phyloP scores from a whole-genome alignment of 2,888 invertebrate species.

The Ormia ochracea region DNA sequence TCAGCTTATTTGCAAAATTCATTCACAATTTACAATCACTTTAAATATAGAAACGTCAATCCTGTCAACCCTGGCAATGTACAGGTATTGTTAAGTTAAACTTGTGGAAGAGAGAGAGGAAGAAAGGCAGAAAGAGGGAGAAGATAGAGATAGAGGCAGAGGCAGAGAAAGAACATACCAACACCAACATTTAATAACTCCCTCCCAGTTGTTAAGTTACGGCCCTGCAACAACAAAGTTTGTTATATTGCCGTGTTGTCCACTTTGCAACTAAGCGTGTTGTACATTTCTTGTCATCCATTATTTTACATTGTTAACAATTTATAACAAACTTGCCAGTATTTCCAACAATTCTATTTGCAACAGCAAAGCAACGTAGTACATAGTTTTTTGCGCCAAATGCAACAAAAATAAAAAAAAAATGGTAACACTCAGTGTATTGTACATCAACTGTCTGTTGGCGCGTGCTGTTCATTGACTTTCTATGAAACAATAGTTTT shows the following conservation, averaged over 20 bases:
- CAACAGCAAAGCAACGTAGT: constrained; percentile 27
- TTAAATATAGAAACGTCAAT: too few species aligned
- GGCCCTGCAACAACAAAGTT: neutral
- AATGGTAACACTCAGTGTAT: neutral
- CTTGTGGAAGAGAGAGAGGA: too few species aligned
- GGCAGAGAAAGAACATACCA: too few species aligned
- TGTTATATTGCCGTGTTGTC: constrained; percentile 26
- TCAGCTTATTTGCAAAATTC: too few species aligned
- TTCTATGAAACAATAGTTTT: constrained; percentile 33
- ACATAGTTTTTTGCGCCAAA: constrained; percentile 5
- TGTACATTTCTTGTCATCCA: constrained; percentile 8
- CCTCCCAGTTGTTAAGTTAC: neutral
- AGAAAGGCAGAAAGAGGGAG: too few species aligned
- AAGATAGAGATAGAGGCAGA: too few species aligned
- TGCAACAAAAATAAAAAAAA: constrained; percentile 12
- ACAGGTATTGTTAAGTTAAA: too few species aligned
- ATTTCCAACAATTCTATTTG: constrained; percentile 45
- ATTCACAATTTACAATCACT: too few species aligned
- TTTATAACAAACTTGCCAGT: constrained; percentile 51
- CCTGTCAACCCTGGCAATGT: too few species aligned
- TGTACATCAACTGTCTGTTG: neutral
- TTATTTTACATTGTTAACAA: constrained; percentile 31
- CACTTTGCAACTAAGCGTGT: constrained; percentile 25
- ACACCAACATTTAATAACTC: neutral
- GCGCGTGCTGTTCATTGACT: constrained; percentile 45